Evolutionary conservation across 2,113 vertebrate species (phyloP).

Genomic region (Manacus vitellinus): DNA sequence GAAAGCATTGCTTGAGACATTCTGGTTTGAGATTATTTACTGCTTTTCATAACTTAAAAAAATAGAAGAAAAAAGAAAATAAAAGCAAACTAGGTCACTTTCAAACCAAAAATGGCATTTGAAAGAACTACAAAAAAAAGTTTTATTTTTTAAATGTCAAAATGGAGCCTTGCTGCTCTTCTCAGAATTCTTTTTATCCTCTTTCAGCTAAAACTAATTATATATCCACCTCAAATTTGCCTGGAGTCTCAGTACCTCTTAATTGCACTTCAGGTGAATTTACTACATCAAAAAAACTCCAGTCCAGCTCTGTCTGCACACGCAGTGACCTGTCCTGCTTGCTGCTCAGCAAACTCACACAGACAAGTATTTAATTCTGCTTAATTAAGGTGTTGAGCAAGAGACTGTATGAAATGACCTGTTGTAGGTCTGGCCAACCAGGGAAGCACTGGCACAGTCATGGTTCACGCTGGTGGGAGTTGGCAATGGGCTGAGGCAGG

Average conservation of each 20-base stretch:
- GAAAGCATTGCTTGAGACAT: not conserved
- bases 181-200: not conserved
- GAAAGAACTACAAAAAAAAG: not conserved
- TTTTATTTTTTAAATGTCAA: not conserved
- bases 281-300: not conserved
- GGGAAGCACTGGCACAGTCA: not conserved
- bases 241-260: not conserved
- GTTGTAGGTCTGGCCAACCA: not conserved
- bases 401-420: not conserved
- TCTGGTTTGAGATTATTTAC: slow-evolving; percentile 24
- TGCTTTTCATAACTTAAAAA: not conserved
- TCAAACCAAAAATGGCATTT: not conserved
- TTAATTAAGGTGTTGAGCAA: slow-evolving; percentile 4
- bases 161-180: not conserved
- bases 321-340: not conserved
- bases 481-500: not conserved
- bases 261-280: not conserved
- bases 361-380: not conserved
- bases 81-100: slow-evolving; percentile 5
- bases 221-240: not conserved
- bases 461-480: not conserved
- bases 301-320: rapidly evolving
- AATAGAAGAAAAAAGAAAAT: not conserved
- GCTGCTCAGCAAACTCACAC: not conserved
- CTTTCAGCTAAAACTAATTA: not conserved